Base-by-base conservation (phyloP, 2,888 invertebrate genomes). In the Chrysolina americana region DNA sequence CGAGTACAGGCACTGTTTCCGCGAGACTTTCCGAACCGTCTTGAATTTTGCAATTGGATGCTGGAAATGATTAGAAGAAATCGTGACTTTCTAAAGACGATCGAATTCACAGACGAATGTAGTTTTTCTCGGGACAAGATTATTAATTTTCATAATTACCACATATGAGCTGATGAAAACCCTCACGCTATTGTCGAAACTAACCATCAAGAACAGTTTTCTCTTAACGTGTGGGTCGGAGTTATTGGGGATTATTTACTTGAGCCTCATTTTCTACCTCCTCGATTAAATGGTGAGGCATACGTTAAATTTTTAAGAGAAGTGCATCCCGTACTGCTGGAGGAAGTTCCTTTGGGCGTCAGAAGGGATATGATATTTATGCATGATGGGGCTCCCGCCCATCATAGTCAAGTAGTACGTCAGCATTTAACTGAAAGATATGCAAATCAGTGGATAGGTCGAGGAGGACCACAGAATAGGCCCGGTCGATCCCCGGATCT, bases 131-230 rank as follows among this genome's bases (percentile, higher is more conserved):
- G 28, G 28, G 28, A 28, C 59, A 59, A 59, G 59, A 59, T 59
- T 59, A 53, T 21, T 59, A 59, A 59, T 59, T 59, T 59, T 59
- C 59, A 59, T 59, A 59, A 59, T 59, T 59, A 59, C 59, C 59
- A 59, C 59, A 64, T 28, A 28, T 28, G 28, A 28, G 28, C 28
- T 28, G 28, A 28, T 2, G 28, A 28, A 28, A 28, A 28, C 44
- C 64, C 64, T 64, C 64, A 64, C 44, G 64, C 64, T 11, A 44
- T 44, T 64, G 59, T 59, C 21, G 59, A 59, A 59, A 64, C 64
- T 66, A 48, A 66, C 66, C 44, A 66, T 47, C 66, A 66, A 66
- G 23, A 66, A 66, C 44, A 66, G 48, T 66, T 66, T 66, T 66
- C 66, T 23, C 41, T 66, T 23, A 48, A 66, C 66, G 48, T 48